These are phyloP conservation scores for Pristionchus exspectatus DNA, from an alignment of 2,888 invertebrate genomes.

Conservation along the genomic window DNA sequence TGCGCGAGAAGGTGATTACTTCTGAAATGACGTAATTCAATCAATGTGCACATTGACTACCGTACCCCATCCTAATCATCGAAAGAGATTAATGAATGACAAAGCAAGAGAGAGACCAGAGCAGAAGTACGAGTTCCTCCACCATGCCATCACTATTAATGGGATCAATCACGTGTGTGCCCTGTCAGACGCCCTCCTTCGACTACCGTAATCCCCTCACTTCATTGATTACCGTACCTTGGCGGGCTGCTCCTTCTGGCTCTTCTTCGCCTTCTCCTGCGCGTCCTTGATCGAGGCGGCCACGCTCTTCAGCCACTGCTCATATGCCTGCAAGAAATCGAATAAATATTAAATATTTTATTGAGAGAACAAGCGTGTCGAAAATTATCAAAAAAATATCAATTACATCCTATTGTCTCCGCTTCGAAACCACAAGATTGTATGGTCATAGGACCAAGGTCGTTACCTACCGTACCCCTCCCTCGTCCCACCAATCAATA, in stretches of 20 bases:
- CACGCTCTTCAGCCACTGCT: conserved; percentile 47
- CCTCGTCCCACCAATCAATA: background rate
- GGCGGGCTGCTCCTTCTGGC: background rate
- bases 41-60: background rate
- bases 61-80: background rate
- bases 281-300: background rate
- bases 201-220: background rate
- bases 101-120: background rate
- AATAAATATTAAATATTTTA: background rate
- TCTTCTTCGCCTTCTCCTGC: conserved; percentile 48
- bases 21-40: background rate
- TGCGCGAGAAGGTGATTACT: background rate
- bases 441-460: background rate
- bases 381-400: no score
- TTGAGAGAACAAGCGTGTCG: background rate
- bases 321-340: conserved; percentile 9
- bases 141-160: background rate
- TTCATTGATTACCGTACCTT: background rate
- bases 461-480: background rate
- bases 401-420: no score
- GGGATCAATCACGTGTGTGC: conserved; percentile 5
- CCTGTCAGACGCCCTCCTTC: background rate
- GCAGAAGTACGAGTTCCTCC: background rate
- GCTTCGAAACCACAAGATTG: no score
- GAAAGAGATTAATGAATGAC: background rate